Conservation (phyloP, 2,888 invertebrate species). For the Strigamia transsilvanica region DNA sequence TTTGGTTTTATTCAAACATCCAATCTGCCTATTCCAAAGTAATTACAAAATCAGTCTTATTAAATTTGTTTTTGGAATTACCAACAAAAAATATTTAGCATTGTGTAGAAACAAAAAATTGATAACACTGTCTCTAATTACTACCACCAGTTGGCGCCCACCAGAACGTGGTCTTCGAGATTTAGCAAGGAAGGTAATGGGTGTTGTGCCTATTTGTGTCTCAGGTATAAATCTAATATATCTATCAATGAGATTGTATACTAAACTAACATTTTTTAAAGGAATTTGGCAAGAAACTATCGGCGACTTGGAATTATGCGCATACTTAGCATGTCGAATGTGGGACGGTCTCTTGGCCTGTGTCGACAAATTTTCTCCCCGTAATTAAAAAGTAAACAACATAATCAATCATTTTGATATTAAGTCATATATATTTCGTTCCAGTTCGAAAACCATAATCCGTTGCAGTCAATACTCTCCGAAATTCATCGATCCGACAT, state of each 20-base stretch:
- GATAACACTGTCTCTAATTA: too few species aligned
- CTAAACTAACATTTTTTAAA: background rate
- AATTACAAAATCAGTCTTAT: too few species aligned
- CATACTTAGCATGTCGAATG: background rate
- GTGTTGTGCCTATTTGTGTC: background rate
- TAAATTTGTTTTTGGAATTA: too few species aligned
- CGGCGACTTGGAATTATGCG: background rate
- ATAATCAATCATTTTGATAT: background rate
- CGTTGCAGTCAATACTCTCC: conserved; percentile 63
- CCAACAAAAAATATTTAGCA: too few species aligned
- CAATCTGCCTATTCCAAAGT: too few species aligned
- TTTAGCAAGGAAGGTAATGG: too few species aligned
- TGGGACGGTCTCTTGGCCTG: background rate
- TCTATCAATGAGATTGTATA: background rate
- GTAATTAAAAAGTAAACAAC: background rate
- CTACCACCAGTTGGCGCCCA: too few species aligned
- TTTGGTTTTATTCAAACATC: too few species aligned
- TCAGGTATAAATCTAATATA: background rate
- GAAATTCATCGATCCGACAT: conserved; percentile 72
- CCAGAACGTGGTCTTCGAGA: too few species aligned
- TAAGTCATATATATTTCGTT: background rate
- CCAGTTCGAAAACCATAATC: background rate
- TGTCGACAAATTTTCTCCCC: background rate
- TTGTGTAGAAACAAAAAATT: too few species aligned
- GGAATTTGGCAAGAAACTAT: background rate